phyloP scores from a whole-genome alignment of 2,797 vertebrate species.

The Gymnothorax javanicus region DNA sequence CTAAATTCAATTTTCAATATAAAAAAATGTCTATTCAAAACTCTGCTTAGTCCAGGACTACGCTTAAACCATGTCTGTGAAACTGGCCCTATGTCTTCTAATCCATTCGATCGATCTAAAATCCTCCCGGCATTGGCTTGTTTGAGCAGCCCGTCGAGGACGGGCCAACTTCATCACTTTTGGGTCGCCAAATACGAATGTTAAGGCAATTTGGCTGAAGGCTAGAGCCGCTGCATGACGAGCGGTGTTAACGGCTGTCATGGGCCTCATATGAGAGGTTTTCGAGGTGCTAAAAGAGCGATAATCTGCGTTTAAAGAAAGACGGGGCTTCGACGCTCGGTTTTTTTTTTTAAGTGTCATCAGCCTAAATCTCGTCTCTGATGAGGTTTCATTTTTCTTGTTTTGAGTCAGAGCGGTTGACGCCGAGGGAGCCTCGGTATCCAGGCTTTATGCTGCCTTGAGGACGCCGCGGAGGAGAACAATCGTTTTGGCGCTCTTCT shows the following conservation, averaged over 20 bases:
- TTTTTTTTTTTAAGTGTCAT: constrained; percentile 45
- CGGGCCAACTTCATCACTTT: constrained; percentile 78
- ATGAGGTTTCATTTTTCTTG: constrained; percentile 86
- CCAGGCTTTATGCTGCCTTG: constrained; percentile 68
- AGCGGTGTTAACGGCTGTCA: constrained; percentile 55
- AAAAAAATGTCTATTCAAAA: too few species aligned
- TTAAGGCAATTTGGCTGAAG: constrained; percentile 77
- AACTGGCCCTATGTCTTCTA: constrained; percentile 59
- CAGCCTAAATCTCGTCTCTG: constrained; percentile 81
- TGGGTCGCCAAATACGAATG: constrained; percentile 74
- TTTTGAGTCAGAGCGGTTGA: constrained; percentile 82
- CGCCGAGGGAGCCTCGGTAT: constrained; percentile 68
- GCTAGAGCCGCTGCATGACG: constrained; percentile 68
- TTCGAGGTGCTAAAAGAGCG: constrained; percentile 69
- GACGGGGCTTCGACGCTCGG: constrained; percentile 42
- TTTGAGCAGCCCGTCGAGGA: constrained; percentile 78
- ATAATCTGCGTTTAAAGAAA: constrained; percentile 71
- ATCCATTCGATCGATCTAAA: constrained; percentile 77
- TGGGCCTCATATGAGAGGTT: constrained; percentile 68
- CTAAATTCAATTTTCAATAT: too few species aligned
- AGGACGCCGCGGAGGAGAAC: constrained; percentile 67
- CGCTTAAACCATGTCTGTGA: too few species aligned
- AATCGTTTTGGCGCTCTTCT: constrained; percentile 63
- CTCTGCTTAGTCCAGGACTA: too few species aligned
- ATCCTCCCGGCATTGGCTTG: constrained; percentile 75